Evolutionary conservation across 2,888 invertebrate genomes (phyloP).

Genomic region (Ophioninae sp.): DNA sequence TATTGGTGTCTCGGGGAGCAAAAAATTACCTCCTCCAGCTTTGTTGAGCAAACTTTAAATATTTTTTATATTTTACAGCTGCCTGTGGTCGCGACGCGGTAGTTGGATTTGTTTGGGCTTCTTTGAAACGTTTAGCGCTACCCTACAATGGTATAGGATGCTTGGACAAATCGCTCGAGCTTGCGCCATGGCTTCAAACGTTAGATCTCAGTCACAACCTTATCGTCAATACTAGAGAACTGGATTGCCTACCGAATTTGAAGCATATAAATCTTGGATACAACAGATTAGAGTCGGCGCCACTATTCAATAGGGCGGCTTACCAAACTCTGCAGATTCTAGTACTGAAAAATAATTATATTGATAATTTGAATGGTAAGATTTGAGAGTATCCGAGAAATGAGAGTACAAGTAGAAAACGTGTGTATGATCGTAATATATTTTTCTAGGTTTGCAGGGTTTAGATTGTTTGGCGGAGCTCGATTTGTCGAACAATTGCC

Average conservation of each 20-base stretch:
- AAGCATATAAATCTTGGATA: conserved; percentile 85
- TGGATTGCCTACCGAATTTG: conserved; percentile 84
- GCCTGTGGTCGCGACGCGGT: conserved; percentile 84
- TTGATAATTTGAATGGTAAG: conserved; percentile 84
- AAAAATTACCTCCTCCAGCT: neutral
- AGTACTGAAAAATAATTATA: conserved; percentile 85
- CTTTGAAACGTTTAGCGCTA: conserved; percentile 83
- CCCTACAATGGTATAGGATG: conserved; percentile 83
- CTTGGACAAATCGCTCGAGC: conserved; percentile 84
- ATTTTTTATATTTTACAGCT: conserved; percentile 64
- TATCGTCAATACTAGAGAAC: conserved; percentile 82
- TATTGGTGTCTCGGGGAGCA: neutral
- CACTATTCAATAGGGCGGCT: conserved; percentile 83
- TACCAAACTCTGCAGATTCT: conserved; percentile 83
- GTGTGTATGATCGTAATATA: conserved; percentile 5
- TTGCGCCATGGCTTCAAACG: conserved; percentile 84
- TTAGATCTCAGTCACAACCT: conserved; percentile 86
- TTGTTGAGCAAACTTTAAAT: neutral
- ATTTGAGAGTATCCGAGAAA: conserved; percentile 25
- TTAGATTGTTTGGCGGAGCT: conserved; percentile 83
- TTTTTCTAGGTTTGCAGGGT: conserved; percentile 80
- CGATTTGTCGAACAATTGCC: conserved; percentile 85
- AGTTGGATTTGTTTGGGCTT: conserved; percentile 85
- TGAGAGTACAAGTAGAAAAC: neutral
- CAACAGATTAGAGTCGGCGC: conserved; percentile 84